These are phyloP conservation scores for Leucophora obtusa DNA, from an alignment of 2,888 invertebrate genomes.

Conservation along the genomic window DNA sequence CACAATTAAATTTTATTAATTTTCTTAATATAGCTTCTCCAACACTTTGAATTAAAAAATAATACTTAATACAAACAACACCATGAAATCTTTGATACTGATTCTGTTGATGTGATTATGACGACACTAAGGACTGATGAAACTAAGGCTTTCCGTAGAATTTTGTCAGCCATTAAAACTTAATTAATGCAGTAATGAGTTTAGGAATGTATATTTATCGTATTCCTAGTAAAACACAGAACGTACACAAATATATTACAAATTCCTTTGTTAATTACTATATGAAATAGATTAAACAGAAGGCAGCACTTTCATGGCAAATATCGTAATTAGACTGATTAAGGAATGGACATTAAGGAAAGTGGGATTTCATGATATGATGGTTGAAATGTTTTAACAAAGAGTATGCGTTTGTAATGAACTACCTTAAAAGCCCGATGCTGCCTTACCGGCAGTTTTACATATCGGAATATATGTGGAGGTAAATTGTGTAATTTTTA, in stretches of 20 bases:
- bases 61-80: not conserved
- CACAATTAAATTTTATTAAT: not conserved
- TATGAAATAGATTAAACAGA: too few relatives aligned
- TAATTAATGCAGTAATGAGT: conserved; percentile 59
- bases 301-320: too few relatives aligned
- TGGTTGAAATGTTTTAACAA: too few relatives aligned
- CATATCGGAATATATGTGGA: too few relatives aligned
- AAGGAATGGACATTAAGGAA: too few relatives aligned
- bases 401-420: too few relatives aligned
- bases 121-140: conserved; percentile 32
- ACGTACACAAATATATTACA: not conserved
- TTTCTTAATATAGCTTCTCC: not conserved
- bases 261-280: not conserved
- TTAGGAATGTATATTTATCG: conserved; percentile 34
- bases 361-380: too few relatives aligned
- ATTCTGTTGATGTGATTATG: conserved; percentile 29
- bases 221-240: not conserved
- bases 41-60: not conserved
- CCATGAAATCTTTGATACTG: conserved; percentile 9
- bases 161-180: conserved; percentile 60
- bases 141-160: conserved; percentile 24
- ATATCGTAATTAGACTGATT: too few relatives aligned
- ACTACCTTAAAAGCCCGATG: too few relatives aligned
- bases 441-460: too few relatives aligned
- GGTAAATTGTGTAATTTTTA: too few relatives aligned